phyloP scores from a whole-genome alignment of 2,113 vertebrate genomes.

The Tragelaphus strepsiceros region DNA sequence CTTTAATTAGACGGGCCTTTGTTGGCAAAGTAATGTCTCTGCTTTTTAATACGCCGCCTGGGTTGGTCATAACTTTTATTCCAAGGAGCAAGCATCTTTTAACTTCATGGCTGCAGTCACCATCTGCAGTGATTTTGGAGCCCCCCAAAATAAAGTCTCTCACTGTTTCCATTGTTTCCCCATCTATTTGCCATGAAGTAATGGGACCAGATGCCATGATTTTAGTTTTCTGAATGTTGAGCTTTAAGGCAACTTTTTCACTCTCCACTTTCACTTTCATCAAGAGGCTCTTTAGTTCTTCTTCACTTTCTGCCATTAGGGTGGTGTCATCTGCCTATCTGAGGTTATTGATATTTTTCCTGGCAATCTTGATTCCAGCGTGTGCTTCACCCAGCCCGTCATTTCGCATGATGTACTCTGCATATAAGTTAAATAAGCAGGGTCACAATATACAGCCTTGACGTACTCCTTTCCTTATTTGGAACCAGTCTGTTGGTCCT shows the following conservation, averaged over 20 bases:
- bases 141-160: fast-evolving
- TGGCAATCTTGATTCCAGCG: fast-evolving
- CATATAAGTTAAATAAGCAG: not conserved
- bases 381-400: not conserved
- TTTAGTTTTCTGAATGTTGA: not conserved
- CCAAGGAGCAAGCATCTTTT: not conserved
- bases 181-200: not conserved
- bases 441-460: not conserved
- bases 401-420: not conserved
- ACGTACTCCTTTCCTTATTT: not conserved
- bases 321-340: not conserved
- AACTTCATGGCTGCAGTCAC: not conserved
- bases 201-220: not conserved
- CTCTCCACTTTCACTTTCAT: not conserved
- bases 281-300: not conserved
- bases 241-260: not conserved
- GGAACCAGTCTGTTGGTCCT: not conserved
- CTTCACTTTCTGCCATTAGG: not conserved
- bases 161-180: not conserved
- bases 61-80: not conserved
- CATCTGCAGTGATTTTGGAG: not conserved
- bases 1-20: not conserved
- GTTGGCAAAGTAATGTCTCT: not conserved
- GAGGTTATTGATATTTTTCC: not conserved
- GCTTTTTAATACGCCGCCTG: fast-evolving